Evolutionary conservation across 2,888 invertebrate species (phyloP).

Genomic region (Diaprepes abbreviatus): DNA sequence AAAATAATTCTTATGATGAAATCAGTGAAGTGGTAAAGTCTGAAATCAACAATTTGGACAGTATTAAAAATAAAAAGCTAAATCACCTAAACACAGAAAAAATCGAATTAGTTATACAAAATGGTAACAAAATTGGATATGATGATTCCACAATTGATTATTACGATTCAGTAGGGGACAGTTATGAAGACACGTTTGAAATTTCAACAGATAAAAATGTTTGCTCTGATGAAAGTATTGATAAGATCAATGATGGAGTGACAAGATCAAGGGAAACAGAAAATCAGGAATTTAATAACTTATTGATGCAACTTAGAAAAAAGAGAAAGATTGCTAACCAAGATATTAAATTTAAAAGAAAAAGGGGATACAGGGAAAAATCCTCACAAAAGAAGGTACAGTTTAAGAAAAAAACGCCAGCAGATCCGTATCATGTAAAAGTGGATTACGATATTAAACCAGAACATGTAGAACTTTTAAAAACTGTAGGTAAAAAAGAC

Average conservation of each 20-base stretch:
- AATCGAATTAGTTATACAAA: not conserved
- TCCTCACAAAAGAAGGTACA: conserved; percentile 15
- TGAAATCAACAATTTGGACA: not conserved
- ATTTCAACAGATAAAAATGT: not conserved
- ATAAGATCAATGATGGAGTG: not conserved
- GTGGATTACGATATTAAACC: conserved; percentile 35
- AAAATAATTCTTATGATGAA: not conserved
- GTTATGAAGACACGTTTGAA: not conserved
- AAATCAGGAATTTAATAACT: not conserved
- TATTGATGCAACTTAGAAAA: not conserved
- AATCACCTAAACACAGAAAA: not conserved
- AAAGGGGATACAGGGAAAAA: conserved; percentile 7
- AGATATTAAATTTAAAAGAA: conserved; percentile 36
- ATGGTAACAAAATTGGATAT: not conserved
- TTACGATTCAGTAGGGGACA: not conserved
- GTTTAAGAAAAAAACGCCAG: not conserved
- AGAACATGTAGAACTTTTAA: conserved; percentile 40
- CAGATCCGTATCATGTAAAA: conserved; percentile 14
- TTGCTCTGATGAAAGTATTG: not conserved
- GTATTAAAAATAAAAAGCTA: not conserved
- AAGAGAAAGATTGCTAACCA: not conserved
- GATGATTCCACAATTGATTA: not conserved
- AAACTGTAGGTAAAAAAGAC: conserved; percentile 35
- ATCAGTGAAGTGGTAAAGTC: too few relatives aligned
- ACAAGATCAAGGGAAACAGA: not conserved